Evolutionary conservation across 2,113 vertebrate genomes (phyloP).

Genomic region (Panthera tigris): DNA sequence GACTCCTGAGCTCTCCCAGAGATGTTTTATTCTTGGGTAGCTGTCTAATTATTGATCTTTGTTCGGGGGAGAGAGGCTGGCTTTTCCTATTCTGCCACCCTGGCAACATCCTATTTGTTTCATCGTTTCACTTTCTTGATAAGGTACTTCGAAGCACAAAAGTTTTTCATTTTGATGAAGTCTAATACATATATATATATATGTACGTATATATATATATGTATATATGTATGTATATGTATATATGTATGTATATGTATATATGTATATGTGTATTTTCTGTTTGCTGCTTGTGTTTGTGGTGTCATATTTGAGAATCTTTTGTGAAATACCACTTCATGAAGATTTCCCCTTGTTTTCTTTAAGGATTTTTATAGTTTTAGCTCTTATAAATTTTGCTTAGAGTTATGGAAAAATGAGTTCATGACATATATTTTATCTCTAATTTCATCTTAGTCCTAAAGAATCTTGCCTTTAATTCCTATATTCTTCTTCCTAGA

Average conservation of each 20-base stretch:
- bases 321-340: background rate
- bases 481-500: background rate
- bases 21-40: background rate
- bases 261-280: background rate
- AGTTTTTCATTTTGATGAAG: background rate
- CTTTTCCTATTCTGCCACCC: background rate
- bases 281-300: background rate
- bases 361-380: background rate
- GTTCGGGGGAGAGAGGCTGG: background rate
- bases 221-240: background rate
- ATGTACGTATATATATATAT: too few species aligned
- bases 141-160: background rate
- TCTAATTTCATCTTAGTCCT: background rate
- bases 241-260: background rate
- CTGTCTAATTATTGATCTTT: background rate
- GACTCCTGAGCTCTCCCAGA: background rate
- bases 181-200: background rate
- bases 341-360: background rate
- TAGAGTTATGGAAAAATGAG: background rate
- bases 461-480: background rate
- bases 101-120: background rate
- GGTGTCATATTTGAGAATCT: background rate
- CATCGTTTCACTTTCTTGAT: background rate
- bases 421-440: background rate
- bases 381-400: background rate